Percentiles rank a stretch among this genome's conserved stretches.
phyloP scores from a whole-genome alignment of 2,797 vertebrate genomes.

The Chromobotia macracanthus region DNA sequence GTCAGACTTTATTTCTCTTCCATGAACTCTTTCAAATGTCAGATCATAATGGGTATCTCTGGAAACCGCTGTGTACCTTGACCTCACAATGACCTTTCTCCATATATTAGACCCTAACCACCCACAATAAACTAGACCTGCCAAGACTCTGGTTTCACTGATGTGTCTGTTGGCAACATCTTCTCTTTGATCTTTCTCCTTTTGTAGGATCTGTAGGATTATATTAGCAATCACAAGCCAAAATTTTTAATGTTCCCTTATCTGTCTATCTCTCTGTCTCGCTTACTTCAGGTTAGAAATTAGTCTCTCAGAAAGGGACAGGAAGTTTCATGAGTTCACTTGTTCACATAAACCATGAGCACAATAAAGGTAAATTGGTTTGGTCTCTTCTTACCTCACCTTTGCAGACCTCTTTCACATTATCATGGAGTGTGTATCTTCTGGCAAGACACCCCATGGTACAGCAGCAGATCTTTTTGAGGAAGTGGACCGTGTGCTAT shows the following conservation, averaged over 20 bases:
- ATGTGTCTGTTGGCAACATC: neutral
- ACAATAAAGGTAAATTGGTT: too few species aligned
- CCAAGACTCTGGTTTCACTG: slow-evolving; percentile 56
- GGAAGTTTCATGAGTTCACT: too few species aligned
- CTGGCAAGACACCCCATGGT: slow-evolving; percentile 83
- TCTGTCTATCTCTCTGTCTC: neutral
- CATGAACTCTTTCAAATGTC: slow-evolving; percentile 69
- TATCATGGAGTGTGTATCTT: slow-evolving; percentile 89
- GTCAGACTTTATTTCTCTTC: slow-evolving; percentile 64
- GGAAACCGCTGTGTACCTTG: slow-evolving; percentile 62
- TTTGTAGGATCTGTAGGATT: slow-evolving; percentile 9
- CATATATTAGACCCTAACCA: too few species aligned
- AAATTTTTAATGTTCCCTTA: slow-evolving; percentile 10
- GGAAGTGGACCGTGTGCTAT: slow-evolving; percentile 80
- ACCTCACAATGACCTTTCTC: slow-evolving; percentile 62
- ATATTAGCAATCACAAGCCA: neutral
- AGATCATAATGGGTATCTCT: slow-evolving; percentile 65
- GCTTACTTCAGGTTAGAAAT: neutral
- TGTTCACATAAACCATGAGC: too few species aligned
- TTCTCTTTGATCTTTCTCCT: slow-evolving; percentile 13
- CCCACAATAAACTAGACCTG: slow-evolving; percentile 67
- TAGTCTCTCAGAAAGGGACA: slow-evolving; percentile 5
- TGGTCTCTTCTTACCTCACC: neutral
- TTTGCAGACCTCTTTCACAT: slow-evolving; percentile 88
- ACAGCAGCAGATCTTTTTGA: slow-evolving; percentile 82